These are phyloP conservation scores for Notechis scutatus DNA, from an alignment of 2,113 vertebrate genomes.

Conservation along the genomic window DNA sequence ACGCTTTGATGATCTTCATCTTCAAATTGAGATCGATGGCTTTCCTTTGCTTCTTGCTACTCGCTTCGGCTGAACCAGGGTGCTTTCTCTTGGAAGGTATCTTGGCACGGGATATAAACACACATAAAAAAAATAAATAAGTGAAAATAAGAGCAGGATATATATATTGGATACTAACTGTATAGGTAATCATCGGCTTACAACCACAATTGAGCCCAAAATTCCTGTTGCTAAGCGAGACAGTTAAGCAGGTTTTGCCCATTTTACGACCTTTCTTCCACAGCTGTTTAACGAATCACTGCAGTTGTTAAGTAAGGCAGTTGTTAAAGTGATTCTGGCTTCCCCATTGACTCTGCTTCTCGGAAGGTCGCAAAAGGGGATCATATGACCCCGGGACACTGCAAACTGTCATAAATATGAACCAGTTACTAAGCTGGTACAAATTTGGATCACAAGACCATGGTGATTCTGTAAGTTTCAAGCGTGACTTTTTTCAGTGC, in stretches of 20 bases:
- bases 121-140: not conserved
- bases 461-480: not conserved
- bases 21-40: not conserved
- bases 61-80: not conserved
- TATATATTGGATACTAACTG: not conserved
- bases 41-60: not conserved
- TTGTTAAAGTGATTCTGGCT: not conserved
- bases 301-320: not conserved
- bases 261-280: not conserved
- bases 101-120: not conserved
- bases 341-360: not conserved
- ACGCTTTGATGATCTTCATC: not conserved
- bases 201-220: not conserved
- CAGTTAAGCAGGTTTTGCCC: not conserved
- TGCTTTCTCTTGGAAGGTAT: not conserved
- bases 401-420: not conserved
- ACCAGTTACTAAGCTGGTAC: not conserved
- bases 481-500: not conserved
- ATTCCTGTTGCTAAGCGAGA: not conserved
- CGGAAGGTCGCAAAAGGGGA: not conserved
- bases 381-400: not conserved
- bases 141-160: not conserved
- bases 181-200: not conserved
- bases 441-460: not conserved
- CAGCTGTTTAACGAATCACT: not conserved